A percentile compares a stretch with the other conserved stretches of the same genome.
Evolutionary conservation across 35 echinoderm and acorn worm species (phyloP).

Genomic region (Ophiothrix spiculata): DNA sequence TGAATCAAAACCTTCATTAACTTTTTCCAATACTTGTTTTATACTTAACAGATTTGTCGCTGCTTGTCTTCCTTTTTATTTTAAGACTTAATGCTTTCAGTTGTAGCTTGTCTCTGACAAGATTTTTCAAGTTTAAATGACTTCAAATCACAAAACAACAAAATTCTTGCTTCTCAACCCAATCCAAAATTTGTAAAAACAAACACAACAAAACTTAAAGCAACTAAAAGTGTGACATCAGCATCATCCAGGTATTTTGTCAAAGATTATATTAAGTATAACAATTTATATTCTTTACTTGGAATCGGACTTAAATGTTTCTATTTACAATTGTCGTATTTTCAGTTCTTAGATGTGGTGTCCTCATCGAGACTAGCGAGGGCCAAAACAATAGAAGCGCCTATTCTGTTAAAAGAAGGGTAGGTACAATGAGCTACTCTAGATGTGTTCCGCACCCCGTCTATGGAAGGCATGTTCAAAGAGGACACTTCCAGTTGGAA

Average conservation of each 20-base stretch:
- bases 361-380: conserved; percentile 72
- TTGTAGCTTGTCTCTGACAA: no score
- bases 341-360: conserved; percentile 93
- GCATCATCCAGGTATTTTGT: not conserved
- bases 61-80: no score
- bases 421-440: no score
- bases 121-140: no score
- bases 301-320: not conserved
- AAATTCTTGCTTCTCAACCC: not conserved
- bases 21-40: no score
- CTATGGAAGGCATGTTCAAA: no score
- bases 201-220: not conserved
- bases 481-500: no score
- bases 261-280: not conserved
- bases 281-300: not conserved
- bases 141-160: no score
- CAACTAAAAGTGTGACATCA: not conserved
- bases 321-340: not conserved
- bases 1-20: no score
- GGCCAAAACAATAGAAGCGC: conserved; percentile 65
- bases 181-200: not conserved
- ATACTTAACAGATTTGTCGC: no score
- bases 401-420: conserved; percentile 91
- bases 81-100: no score
- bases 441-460: no score